Evolutionary conservation across 2,888 invertebrate species (phyloP), one percentile per base, ranked within the genome.

Genomic region (Philereme transversata): DNA sequence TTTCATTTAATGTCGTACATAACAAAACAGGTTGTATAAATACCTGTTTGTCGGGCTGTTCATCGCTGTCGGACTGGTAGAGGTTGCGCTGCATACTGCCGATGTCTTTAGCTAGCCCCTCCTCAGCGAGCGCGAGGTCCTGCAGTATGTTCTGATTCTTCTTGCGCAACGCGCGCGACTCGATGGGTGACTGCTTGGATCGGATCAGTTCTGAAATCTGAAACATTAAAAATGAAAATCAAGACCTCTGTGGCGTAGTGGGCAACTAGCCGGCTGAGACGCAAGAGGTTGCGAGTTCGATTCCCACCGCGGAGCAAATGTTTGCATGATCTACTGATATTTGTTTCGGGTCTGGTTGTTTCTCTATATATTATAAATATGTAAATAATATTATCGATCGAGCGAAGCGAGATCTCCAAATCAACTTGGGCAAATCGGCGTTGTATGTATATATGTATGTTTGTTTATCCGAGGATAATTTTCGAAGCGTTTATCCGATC

Each of bases 121-220:
- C 78, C 40, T 87, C 82, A 0, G 64, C 84, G 3, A 78, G 77
- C 0, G 72, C 82, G 0, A 88, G 73, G 61, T 88, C 84, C 4
- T 78, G 57, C 0, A 87, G 72, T 0, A 88, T 38, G 43, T 90
- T 88, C 54, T 84, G 87, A 74, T 87, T 80, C 75, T 85, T 86
- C 55, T 83, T 73, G 0, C 82, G 67, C 0, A 72, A 69, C 35
- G 78, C 78, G 0, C 64, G 57, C 9, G 69, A 68, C 64, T 71
- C 66, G 7, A 69, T 59, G 0, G 62, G 51, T 0, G 59, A 43
- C 8, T 59, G 57, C 5, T 76, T 74, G 0, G 71, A 45, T 3
- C 44, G 54, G 3, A 55, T 62, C 4, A 58, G 6, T 10, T 74
- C 67, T 52, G 70, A 67, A 47, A 71, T 57, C 75, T 78, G 54